Evolutionary conservation across 2,797 vertebrate genomes (phyloP), one percentile per base, ranked within the genome.

Genomic region (Silurus lanzhouensis): DNA sequence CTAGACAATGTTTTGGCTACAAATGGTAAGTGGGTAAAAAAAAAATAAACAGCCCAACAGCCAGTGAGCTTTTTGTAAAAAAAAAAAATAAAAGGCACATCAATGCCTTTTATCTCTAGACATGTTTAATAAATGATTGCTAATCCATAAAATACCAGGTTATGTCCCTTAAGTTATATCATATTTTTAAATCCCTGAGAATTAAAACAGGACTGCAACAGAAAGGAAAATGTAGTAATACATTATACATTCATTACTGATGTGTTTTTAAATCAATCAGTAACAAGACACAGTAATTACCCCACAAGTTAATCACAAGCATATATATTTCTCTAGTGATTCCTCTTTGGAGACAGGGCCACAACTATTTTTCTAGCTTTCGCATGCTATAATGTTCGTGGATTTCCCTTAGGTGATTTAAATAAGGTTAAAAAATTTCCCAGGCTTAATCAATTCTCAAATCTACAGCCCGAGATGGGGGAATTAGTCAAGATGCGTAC

Each of bases 361-460:
- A 60, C 48, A 6, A 48, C 9, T 68, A 71, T 85, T 75, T 83
- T 58, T 58, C 1, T 14, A 84, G 19, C 38, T 79, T 83, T 79
- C 76, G 46, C 25, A 61, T 61, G 57, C 76, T 63, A 20, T 85
- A n/a, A 67, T 83, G 83, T 81, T 85, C 70, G 80, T 25, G 46
- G 52, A 74, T 79, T 71, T 78, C 25, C 64, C 55, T 55, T 64
- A 1, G 15, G 78, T 81, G 61, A 67, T 81, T 67, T 14, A 31
- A 81, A 81, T 60, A 14, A 72, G 57, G 72, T 72, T 20, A 57
- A 81, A 81, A 55, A 25, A 52, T 52, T 46, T 72, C 64, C 44
- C n/a, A 2, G 60, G 76, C 77, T 19, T 81, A 81, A 87, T 87
- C 80, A 82, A 52, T 82, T 86, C 76, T 83, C 67, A 70, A 31